Evolutionary conservation across 2,888 invertebrate species (phyloP).

Genomic region (Mythimna ferrago): DNA sequence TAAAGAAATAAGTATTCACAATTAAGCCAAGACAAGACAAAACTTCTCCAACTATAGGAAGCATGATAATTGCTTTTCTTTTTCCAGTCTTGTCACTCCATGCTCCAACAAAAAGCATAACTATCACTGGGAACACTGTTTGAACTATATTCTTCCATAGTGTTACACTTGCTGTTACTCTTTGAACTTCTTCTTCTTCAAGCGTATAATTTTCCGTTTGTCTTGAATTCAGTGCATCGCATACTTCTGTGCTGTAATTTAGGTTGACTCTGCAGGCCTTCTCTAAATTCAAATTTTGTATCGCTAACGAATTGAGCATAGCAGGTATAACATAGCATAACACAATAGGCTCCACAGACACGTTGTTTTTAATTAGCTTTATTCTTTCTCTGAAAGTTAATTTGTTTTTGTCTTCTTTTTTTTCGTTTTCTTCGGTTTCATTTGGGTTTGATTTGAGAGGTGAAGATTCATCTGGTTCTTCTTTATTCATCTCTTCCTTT

Average conservation of each 20-base stretch:
- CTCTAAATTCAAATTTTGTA: constrained; percentile 93
- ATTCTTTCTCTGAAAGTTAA: constrained; percentile 76
- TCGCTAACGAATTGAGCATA: constrained; percentile 93
- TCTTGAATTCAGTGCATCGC: constrained; percentile 93
- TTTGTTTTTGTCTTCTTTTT: constrained; percentile 67
- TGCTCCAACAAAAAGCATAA: constrained; percentile 96
- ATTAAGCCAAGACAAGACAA: constrained; percentile 94
- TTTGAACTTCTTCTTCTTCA: constrained; percentile 92
- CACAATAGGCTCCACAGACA: constrained; percentile 94
- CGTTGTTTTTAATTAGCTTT: constrained; percentile 86
- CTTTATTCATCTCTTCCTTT: constrained; percentile 63
- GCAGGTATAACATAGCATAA: constrained; percentile 92
- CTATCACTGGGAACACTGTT: constrained; percentile 94
- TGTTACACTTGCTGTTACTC: constrained; percentile 94
- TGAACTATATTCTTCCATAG: constrained; percentile 97
- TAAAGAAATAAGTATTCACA: constrained; percentile 94
- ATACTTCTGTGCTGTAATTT: constrained; percentile 92
- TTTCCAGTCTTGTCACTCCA: constrained; percentile 94
- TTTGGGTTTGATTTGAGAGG: constrained; percentile 73
- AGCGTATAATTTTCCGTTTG: constrained; percentile 91
- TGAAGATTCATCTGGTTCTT: constrained; percentile 70
- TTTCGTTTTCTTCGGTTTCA: constrained; percentile 50
- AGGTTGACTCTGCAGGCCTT: constrained; percentile 96
- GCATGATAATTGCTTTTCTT: constrained; percentile 94
- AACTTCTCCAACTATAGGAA: constrained; percentile 95